Evolutionary conservation across 2,113 vertebrate species (phyloP).

Genomic region (Pogona vitticeps): DNA sequence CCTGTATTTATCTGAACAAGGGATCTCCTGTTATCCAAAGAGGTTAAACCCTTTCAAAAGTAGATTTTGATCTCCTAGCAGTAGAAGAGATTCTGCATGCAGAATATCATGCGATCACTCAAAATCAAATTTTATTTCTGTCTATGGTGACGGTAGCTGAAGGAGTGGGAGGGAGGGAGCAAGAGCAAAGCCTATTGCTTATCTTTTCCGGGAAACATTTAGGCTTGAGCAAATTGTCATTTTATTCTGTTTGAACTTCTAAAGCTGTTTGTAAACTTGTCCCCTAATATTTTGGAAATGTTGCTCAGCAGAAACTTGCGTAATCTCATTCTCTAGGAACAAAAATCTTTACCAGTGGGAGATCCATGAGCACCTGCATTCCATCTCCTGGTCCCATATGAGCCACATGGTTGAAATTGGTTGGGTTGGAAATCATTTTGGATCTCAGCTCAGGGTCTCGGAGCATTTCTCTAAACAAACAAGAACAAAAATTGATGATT

Average conservation of each 20-base stretch:
- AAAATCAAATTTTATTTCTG: neutral
- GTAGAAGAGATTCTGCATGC: neutral
- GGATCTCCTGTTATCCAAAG: neutral
- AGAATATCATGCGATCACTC: neutral
- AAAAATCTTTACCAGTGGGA: constrained; percentile 88
- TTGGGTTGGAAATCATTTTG: constrained; percentile 96
- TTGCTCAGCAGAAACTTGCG: neutral
- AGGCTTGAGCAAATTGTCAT: neutral
- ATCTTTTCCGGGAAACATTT: neutral
- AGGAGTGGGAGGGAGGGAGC: neutral
- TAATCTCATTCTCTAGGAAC: neutral
- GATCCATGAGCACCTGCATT: constrained; percentile 98
- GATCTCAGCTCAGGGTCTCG: constrained; percentile 93
- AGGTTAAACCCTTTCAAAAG: neutral
- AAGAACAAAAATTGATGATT: constrained; percentile 19
- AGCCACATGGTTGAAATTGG: constrained; percentile 98
- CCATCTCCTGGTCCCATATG: constrained; percentile 99
- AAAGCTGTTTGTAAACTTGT: neutral
- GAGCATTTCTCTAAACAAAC: constrained; percentile 90
- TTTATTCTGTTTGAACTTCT: neutral
- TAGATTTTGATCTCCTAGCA: neutral
- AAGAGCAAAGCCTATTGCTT: neutral
- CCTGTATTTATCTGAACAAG: neutral
- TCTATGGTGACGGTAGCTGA: no score
- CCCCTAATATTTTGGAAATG: neutral